These are phyloP conservation scores for Microcebus tavaratra DNA, from an alignment of 2,113 vertebrate genomes.

Conservation along the genomic window DNA sequence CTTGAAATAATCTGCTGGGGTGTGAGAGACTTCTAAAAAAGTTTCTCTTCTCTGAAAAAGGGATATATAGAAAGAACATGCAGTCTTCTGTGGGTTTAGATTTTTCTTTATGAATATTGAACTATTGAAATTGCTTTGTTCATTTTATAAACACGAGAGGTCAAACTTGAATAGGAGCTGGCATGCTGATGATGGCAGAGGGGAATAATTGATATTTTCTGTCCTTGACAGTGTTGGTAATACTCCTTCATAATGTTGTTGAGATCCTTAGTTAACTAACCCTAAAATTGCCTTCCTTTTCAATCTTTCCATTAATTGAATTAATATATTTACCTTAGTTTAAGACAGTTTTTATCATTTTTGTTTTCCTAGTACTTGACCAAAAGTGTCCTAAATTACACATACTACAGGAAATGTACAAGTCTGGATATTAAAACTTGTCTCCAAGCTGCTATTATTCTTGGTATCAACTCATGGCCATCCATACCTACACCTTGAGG, in stretches of 20 bases:
- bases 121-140: neutral
- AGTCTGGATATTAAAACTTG: neutral
- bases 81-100: neutral
- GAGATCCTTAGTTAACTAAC: neutral
- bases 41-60: neutral
- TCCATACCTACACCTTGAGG: fast-evolving
- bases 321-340: neutral
- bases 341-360: neutral
- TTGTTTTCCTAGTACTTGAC: neutral
- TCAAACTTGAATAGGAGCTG: neutral
- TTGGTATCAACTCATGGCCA: neutral
- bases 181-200: neutral
- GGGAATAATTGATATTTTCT: neutral
- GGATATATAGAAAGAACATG: neutral
- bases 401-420: neutral
- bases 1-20: constrained; percentile 44
- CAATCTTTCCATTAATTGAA: neutral
- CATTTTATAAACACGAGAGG: neutral
- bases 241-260: neutral
- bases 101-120: neutral
- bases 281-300: neutral
- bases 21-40: constrained; percentile 11
- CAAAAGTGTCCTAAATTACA: neutral
- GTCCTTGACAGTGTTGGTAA: neutral
- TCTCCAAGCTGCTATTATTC: neutral